Conservation (phyloP, 2,113 vertebrate genomes). For the Crypturellus undulatus region DNA sequence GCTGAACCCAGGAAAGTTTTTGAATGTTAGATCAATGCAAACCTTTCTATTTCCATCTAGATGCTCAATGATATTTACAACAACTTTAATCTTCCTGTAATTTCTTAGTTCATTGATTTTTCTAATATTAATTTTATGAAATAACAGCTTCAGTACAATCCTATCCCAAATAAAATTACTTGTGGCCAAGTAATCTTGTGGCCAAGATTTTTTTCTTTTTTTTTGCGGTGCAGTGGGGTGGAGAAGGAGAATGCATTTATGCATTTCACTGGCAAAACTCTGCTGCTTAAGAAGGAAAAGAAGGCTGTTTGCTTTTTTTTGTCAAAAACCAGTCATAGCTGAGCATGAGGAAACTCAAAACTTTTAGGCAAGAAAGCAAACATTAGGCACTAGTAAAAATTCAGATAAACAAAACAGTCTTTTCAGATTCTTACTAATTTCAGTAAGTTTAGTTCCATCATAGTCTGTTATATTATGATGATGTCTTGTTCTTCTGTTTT, state of each 20-base stretch:
- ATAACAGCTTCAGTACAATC: not conserved
- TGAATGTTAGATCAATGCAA: not conserved
- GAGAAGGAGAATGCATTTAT: not conserved
- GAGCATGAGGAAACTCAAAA: not conserved
- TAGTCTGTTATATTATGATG: not conserved
- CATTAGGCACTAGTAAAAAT: fast-evolving
- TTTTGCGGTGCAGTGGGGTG: not conserved
- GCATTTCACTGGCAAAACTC: not conserved
- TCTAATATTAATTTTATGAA: not conserved
- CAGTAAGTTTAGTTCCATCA: not conserved
- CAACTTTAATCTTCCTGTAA: not conserved
- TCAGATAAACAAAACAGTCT: not conserved
- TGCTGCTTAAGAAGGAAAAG: not conserved
- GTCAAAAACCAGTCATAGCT: not conserved
- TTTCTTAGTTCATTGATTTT: not conserved
- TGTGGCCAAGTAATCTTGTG: not conserved
- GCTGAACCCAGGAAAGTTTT: not conserved
- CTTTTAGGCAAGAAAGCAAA: not conserved
- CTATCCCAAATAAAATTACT: not conserved
- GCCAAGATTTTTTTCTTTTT: not conserved
- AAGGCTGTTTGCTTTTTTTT: not conserved
- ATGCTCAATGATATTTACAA: not conserved
- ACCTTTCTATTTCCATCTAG: not conserved
- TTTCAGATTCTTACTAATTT: not conserved
- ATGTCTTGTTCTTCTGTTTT: not conserved